phyloP scores from a whole-genome alignment of 2,113 vertebrate genomes.

The Leptocoma aspasia region DNA sequence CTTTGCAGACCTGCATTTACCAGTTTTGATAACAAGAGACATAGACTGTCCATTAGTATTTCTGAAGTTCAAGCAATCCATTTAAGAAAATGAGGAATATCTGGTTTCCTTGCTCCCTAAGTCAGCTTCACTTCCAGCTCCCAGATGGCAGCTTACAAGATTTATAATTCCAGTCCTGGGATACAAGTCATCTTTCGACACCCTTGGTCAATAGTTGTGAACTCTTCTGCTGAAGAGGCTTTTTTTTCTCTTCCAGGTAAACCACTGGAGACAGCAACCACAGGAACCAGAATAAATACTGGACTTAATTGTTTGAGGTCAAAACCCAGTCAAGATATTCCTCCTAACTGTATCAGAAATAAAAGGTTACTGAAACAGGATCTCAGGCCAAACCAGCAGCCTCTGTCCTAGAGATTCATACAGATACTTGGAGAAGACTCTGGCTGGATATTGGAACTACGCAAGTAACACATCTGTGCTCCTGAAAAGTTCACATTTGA shows the following conservation, averaged over 20 bases:
- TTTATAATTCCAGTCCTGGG: background rate
- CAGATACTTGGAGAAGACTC: background rate
- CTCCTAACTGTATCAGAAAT: background rate
- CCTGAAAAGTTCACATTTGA: background rate
- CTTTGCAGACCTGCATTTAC: background rate
- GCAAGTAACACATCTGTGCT: accelerated
- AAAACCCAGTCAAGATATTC: background rate
- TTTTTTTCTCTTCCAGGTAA: background rate
- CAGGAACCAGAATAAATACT: background rate
- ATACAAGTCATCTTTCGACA: background rate
- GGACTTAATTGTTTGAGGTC: background rate
- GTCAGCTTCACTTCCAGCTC: background rate
- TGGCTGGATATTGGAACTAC: background rate
- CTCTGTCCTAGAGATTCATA: background rate
- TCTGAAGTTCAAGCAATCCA: background rate
- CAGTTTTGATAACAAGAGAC: background rate
- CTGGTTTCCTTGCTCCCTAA: background rate
- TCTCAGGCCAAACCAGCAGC: background rate
- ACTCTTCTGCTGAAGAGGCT: background rate
- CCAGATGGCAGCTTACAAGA: background rate
- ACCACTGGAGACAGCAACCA: background rate
- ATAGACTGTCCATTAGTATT: background rate
- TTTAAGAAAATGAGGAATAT: background rate
- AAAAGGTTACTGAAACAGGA: background rate
- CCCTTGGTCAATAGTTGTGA: background rate